These are phyloP conservation scores for Tenodera sinensis DNA, from an alignment of 2,888 invertebrate species.

Conservation along the genomic window DNA sequence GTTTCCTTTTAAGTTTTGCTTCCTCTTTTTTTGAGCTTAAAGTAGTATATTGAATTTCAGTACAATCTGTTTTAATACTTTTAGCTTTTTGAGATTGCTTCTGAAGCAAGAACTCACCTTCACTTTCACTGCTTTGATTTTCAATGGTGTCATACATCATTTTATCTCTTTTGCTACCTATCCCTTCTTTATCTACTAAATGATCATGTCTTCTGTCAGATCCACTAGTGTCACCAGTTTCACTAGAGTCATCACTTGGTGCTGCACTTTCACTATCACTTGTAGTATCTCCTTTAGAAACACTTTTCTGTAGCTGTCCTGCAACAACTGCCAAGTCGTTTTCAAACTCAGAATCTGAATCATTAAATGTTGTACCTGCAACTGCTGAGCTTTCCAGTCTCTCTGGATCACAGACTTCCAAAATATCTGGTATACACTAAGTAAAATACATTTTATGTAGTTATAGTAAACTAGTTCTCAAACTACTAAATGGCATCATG, in stretches of 20 bases:
- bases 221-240: background rate
- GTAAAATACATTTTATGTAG: background rate
- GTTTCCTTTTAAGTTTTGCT: too few species aligned
- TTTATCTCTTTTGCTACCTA: background rate
- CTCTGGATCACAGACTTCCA: conserved; percentile 70
- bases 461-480: too few species aligned
- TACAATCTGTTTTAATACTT: background rate
- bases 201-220: background rate
- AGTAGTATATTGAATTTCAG: too few species aligned
- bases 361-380: conserved; percentile 52
- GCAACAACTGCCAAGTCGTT: conserved; percentile 49
- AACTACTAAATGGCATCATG: too few species aligned
- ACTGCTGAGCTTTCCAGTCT: conserved; percentile 54
- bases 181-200: background rate
- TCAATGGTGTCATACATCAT: background rate
- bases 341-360: conserved; percentile 50
- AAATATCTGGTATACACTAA: conserved; percentile 38
- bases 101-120: conserved; percentile 14
- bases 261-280: conserved; percentile 24
- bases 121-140: conserved; percentile 30
- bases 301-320: background rate
- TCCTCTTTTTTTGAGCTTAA: too few species aligned
- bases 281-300: conserved; percentile 22
- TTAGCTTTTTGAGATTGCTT: background rate
- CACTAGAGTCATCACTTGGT: background rate